Base-by-base conservation (phyloP, 2,888 invertebrate genomes). In the Thalpophila matura region DNA sequence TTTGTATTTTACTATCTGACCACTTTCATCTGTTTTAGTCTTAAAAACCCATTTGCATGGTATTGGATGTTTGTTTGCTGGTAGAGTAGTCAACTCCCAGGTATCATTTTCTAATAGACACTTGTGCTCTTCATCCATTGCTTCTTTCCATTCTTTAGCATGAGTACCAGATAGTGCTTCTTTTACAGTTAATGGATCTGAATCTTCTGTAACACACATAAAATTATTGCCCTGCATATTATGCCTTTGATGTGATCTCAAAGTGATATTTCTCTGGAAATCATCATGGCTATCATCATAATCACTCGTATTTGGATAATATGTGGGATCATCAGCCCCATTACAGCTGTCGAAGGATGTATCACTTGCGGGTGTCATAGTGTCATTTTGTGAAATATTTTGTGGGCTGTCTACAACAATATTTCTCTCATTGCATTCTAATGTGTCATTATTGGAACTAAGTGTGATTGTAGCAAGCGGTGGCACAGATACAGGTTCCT, bases 201-300 rank as follows among this genome's bases (percentile, higher is more conserved):
- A 18, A 18, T 10, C 10, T 7, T 45, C n/a, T 27, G 18, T 7
- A 35, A 24, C 16, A 35, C 35, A 45, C 18, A 35, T 35, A 2
- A 27, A 37, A 26, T 50, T 50, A 37, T 38, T 37, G 10, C n/a
- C n/a, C n/a, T n/a, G n/a, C n/a, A n/a, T n/a, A n/a, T n/a, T n/a
- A n/a, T 24, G 35, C 38, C 37, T 37, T 7, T 38, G 37, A 50
- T 50, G 49, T 7, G 49, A 50, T 18, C 49, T 50, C 10, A 50
- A 7, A 2, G 49, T 50, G 7, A 50, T 37, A 1, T 50, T 50
- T n/a, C 26, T 27, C 2, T 10, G 1, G 4, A 37, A 9, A 24
- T 26, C 14, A 1, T n/a, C 37, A 50, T 10, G 18, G 20, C 7
- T 7, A 12, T 33, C 22, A 35, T 49, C n/a, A 12, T 10, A 31